Evolutionary conservation across 2,888 invertebrate genomes (phyloP), one percentile per base, ranked within the genome.

Genomic region (Phytoseiulus persimilis): DNA sequence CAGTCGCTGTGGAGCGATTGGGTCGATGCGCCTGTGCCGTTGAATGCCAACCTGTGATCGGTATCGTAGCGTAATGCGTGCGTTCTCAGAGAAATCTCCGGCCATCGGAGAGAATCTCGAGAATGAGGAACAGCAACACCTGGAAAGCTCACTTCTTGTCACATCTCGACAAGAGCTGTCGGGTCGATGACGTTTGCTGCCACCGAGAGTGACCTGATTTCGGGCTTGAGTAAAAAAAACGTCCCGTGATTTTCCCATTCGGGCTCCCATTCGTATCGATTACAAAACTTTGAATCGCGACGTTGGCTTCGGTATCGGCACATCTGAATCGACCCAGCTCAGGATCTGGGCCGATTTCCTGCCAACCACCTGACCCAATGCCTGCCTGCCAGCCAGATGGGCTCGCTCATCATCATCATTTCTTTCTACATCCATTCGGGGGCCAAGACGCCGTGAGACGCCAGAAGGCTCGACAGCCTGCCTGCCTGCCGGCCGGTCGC

Each of bases 401-500:
- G 65, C 65, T 65, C 65, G 65, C 65, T 65, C 65, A 65, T 14
- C 65, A n/a, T 14, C 46, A 46, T 14, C 65, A 28, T 65, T 23
- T 2, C 18, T 23, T 2, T 65, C 65, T 14, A 14, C 65, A 65
- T 65, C 65, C 65, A 65, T 65, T 18, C 65, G 65, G 65, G 65
- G 65, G 65, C 65, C 65, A 65, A 65, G 65, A 65, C 65, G 65
- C 65, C 65, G 65, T 65, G 65, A 65, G 65, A 65, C 65, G 65
- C 65, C 65, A 65, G 84, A 84, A 84, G 32, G 84, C 32, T 32
- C 84, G 23, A 3, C 31, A n/a, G 3, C 83, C 83, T 14, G 83
- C 83, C 84, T 84, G 84, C 18, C 84, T 84, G 84, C 84, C 84
- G 84, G 23, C 87, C 33, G 32, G 87, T 33, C 87, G 87, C 3